Conservation (phyloP, 2,797 vertebrate species). For the Chromobotia macracanthus region DNA sequence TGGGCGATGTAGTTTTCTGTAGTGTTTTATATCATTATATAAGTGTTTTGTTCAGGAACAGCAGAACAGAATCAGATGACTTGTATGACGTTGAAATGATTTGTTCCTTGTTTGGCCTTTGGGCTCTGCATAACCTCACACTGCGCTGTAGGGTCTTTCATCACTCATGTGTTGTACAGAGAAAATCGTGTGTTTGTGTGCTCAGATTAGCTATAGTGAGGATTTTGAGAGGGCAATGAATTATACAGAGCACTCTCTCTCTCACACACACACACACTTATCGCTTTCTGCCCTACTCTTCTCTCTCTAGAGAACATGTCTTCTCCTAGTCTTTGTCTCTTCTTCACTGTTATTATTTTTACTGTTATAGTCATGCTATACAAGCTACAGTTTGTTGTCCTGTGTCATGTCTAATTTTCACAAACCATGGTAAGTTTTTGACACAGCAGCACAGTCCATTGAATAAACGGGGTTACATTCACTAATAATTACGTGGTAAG, state of each 20-base stretch:
- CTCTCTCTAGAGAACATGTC: constrained; percentile 15
- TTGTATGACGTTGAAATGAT: constrained; percentile 8
- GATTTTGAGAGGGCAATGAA: constrained; percentile 37
- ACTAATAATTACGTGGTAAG: neutral
- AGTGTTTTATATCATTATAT: neutral
- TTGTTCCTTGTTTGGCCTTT: too few species aligned
- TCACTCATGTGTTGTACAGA: constrained; percentile 28
- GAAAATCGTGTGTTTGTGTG: constrained; percentile 28
- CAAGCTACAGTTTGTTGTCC: neutral
- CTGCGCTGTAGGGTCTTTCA: neutral
- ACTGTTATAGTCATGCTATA: neutral
- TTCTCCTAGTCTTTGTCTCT: constrained; percentile 18
- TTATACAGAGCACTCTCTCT: neutral
- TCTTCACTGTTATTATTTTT: constrained; percentile 24
- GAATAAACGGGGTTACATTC: neutral
- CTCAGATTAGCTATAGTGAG: neutral
- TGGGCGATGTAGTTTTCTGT: neutral
- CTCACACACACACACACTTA: neutral
- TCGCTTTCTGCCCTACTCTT: constrained; percentile 11
- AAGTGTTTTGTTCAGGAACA: constrained; percentile 15
- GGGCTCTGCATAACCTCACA: constrained; percentile 21
- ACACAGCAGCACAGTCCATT: neutral
- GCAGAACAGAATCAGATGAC: constrained; percentile 16
- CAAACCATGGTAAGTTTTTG: neutral
- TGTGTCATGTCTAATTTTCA: neutral